Evolutionary conservation across 2,797 vertebrate species (phyloP).

Genomic region (Chloroceryle amazona): DNA sequence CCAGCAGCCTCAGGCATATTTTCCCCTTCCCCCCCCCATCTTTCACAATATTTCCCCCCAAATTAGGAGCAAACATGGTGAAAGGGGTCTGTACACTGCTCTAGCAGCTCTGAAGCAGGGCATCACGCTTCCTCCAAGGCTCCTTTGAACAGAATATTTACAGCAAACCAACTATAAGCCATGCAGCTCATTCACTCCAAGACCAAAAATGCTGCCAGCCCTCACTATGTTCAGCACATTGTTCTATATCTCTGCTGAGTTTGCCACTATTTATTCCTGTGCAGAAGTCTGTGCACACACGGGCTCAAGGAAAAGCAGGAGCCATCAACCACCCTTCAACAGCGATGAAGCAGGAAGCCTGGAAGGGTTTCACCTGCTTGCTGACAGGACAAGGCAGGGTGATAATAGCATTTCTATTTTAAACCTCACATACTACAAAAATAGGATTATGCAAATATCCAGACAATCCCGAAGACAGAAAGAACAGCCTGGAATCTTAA

Average conservation of each 20-base stretch:
- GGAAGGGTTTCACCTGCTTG: not conserved
- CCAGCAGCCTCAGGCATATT: not conserved
- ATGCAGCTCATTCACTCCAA: not conserved
- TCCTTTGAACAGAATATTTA: not conserved
- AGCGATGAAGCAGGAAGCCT: not conserved
- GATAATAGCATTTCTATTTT: not conserved
- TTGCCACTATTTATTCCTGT: not conserved
- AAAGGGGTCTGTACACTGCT: not conserved
- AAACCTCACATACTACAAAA: not conserved
- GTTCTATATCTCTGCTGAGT: accelerated
- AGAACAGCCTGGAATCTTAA: not conserved
- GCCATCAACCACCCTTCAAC: not conserved
- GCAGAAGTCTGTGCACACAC: not conserved
- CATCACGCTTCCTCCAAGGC: not conserved
- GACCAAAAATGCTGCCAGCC: not conserved
- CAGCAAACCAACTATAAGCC: accelerated
- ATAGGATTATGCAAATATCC: not conserved
- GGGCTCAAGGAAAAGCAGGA: not conserved
- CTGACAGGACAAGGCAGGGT: conserved; percentile 9
- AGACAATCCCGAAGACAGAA: not conserved
- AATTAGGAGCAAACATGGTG: not conserved
- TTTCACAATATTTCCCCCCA: not conserved
- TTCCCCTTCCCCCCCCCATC: not conserved
- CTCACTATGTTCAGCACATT: accelerated
- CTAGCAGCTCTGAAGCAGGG: not conserved